These are phyloP conservation scores for Tuta absoluta DNA, from an alignment of 2,888 invertebrate species.

Conservation along the genomic window DNA sequence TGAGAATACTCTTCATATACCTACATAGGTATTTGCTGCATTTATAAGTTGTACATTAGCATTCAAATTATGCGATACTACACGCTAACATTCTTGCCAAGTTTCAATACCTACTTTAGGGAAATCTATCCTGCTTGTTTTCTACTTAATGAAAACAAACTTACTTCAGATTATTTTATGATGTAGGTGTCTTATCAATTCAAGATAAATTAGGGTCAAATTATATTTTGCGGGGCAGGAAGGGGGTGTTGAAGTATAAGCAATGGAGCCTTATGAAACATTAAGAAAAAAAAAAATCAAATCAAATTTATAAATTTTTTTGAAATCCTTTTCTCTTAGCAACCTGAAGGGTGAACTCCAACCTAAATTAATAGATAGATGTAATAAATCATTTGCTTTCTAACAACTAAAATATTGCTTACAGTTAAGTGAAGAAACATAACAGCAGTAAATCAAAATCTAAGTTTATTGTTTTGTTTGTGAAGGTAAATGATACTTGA, in stretches of 20 bases:
- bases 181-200: too few species aligned
- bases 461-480: slow-evolving; percentile 17
- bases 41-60: slow-evolving; percentile 8
- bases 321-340: too few species aligned
- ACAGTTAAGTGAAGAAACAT: slow-evolving; percentile 25
- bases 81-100: slow-evolving; percentile 11
- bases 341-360: too few species aligned
- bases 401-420: slow-evolving; percentile 23
- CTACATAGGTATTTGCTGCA: not conserved
- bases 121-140: not conserved
- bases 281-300: too few species aligned
- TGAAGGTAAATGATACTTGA: slow-evolving; percentile 12
- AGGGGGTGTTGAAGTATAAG: too few species aligned
- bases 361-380: too few species aligned
- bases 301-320: too few species aligned
- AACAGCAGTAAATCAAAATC: slow-evolving; percentile 21
- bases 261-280: too few species aligned
- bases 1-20: not conserved
- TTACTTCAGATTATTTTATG: not conserved
- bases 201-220: too few species aligned
- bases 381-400: not conserved
- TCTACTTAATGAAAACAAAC: not conserved
- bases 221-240: too few species aligned
- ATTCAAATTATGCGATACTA: slow-evolving; percentile 13
- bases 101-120: not conserved